Percentiles rank a stretch among this genome's conserved stretches.
Conservation (phyloP, 2,888 invertebrate genomes). For the Punctoribates punctum region DNA sequence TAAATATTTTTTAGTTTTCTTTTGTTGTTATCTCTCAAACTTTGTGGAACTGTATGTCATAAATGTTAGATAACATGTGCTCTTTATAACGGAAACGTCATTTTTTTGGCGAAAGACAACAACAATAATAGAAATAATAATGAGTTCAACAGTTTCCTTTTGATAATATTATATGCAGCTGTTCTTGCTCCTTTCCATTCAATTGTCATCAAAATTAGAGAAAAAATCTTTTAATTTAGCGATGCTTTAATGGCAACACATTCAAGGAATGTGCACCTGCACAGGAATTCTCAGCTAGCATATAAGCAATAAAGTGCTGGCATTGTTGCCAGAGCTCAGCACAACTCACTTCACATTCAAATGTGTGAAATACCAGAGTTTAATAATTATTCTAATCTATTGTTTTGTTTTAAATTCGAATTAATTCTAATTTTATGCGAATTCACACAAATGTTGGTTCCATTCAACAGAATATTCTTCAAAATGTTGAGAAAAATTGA, state of each 20-base stretch:
- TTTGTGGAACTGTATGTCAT: neutral
- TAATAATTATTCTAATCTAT: neutral
- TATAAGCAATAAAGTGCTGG: slow-evolving; percentile 2
- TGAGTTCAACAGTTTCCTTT: slow-evolving; percentile 23
- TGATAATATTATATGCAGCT: slow-evolving; percentile 20
- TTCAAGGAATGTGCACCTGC: neutral
- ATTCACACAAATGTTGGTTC: neutral
- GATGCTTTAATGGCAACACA: neutral
- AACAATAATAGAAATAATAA: slow-evolving; percentile 21
- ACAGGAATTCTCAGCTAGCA: neutral
- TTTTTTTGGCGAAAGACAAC: neutral
- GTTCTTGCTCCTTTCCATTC: neutral
- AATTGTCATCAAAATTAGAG: no score
- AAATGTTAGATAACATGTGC: slow-evolving; percentile 27
- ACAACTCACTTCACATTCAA: neutral
- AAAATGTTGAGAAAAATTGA: no score
- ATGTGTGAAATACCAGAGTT: neutral
- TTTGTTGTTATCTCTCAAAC: slow-evolving; percentile 18
- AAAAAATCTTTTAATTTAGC: no score
- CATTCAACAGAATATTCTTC: no score
- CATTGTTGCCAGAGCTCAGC: neutral
- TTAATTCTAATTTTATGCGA: slow-evolving; percentile 1
- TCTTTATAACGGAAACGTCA: slow-evolving; percentile 20
- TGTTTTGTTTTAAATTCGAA: neutral
- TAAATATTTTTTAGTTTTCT: neutral